Base-by-base conservation (phyloP, 1,140 invertebrate genomes). In the Saccostrea glomerata region DNA sequence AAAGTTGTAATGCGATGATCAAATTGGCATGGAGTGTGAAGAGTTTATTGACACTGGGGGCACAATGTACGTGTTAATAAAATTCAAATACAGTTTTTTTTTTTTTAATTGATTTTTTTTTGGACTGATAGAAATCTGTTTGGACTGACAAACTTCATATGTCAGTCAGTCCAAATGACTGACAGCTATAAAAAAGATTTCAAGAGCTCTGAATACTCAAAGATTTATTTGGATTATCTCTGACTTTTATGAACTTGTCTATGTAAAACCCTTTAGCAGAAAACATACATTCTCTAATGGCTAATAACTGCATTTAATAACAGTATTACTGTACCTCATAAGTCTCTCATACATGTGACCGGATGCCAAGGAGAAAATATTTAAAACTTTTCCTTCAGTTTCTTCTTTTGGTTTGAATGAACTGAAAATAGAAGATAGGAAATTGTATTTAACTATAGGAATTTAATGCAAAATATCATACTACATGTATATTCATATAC, bases 271-370 rank as follows among this genome's bases (percentile, higher is more conserved):
- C 23, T 0, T 66, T 66, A 9, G n/a, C 20, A 66, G 7, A n/a
- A 0, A 66, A 66, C 5, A 17, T 2, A 20, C 30, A 36, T n/a
- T n/a, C n/a, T n/a, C n/a, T n/a, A n/a, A n/a, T 36, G 30, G 30
- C 30, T 36, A 20, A 23, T 7, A 9, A 66, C 60, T 66, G 60
- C 60, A 23, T 47, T 47, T 47, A 6, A 47, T 47, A 47, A 47
- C 13, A 66, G 12, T 30, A 11, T 15, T 15, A 89, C 84, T 82
- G 86, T 88, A 96, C 93, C 95, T 93, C 23, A 99, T 94, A 93
- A 99, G 98, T 93, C 99, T 95, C 95, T 99, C 99, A 94, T 99
- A 99, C 73, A 99, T 95, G 96, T 99, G 99, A 60, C 99, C 99
- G 25, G 99, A 99, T 1, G 99, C 99, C 5, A 99, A 95, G 0